Percentiles rank a stretch among this genome's conserved stretches.
Conservation (phyloP, 1,140 invertebrate species). For the Hycleus phaleratus region DNA sequence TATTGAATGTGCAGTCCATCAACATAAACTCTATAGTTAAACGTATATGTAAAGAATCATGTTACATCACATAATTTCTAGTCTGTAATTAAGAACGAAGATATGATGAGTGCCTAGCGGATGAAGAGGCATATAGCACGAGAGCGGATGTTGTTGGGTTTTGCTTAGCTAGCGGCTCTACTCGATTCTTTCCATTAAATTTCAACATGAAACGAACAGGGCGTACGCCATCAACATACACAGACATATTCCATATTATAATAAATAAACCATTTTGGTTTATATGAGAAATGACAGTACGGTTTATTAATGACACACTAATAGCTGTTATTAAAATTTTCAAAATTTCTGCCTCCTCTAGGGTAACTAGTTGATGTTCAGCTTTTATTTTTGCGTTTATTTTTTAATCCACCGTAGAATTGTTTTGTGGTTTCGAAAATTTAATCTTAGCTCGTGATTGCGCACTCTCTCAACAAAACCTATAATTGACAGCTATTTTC, state of each 20-base stretch:
- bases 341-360: too few species aligned
- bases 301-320: conserved; percentile 12
- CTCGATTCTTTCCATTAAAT: conserved; percentile 12
- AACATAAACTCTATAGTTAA: conserved; percentile 22
- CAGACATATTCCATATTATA: conserved; percentile 9
- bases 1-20: conserved; percentile 22
- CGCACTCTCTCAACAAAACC: too few species aligned
- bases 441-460: too few species aligned
- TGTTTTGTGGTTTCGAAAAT: too few species aligned
- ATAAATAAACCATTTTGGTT: conserved; percentile 9
- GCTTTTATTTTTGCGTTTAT: too few species aligned
- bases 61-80: conserved; percentile 29
- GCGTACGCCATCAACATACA: conserved; percentile 16
- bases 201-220: conserved; percentile 1
- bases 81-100: conserved; percentile 25
- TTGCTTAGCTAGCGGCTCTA: conserved; percentile 6
- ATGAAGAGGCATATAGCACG: conserved; percentile 23
- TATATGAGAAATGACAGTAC: conserved; percentile 3
- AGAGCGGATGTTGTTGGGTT: conserved; percentile 19
- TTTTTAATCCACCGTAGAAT: too few species aligned
- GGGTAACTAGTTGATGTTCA: too few species aligned
- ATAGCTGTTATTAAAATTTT: conserved; percentile 1
- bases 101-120: conserved; percentile 18
- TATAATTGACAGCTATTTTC: too few species aligned
- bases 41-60: conserved; percentile 11